Conservation (phyloP, 2,113 vertebrate species). For the Elephantulus edwardii region DNA sequence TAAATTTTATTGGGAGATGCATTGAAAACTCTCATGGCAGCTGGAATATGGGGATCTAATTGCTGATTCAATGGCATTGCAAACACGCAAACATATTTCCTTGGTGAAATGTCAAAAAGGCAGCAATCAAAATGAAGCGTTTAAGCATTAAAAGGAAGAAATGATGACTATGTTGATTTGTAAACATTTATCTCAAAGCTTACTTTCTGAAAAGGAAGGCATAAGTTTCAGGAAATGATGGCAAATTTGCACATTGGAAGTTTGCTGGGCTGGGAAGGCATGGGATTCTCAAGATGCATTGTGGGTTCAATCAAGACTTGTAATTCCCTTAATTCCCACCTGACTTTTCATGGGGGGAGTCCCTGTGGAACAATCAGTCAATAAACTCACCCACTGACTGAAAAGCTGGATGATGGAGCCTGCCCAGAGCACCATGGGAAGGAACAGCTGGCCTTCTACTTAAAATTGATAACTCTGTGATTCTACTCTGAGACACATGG, state of each 20-base stretch:
- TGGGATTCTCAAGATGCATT: not conserved
- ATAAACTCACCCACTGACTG: not conserved
- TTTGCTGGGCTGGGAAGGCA: not conserved
- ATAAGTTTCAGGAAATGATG: constrained; percentile 68
- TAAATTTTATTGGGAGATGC: constrained; percentile 83
- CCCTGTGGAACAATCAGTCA: not conserved
- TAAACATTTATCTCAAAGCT: constrained; percentile 86
- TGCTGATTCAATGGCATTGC: constrained; percentile 83
- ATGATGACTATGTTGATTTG: constrained; percentile 85
- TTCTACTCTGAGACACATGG: not conserved
- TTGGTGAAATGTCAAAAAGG: constrained; percentile 87
- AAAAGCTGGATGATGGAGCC: not conserved
- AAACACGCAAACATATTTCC: constrained; percentile 85
- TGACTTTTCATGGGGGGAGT: not conserved
- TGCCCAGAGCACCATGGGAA: not conserved
- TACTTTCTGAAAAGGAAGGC: constrained; percentile 79
- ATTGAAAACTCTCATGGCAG: constrained; percentile 84
- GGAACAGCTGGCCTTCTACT: not conserved
- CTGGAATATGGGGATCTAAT: constrained; percentile 87
- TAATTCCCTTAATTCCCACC: constrained; percentile 13
- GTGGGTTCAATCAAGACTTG: not conserved
- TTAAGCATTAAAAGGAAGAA: constrained; percentile 86
- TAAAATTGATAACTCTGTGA: not conserved
- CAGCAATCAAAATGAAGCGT: constrained; percentile 85
- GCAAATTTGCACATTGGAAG: constrained; percentile 62